These are phyloP conservation scores for Tragopan temminckii DNA, from an alignment of 2,797 vertebrate genomes.

Conservation along the genomic window DNA sequence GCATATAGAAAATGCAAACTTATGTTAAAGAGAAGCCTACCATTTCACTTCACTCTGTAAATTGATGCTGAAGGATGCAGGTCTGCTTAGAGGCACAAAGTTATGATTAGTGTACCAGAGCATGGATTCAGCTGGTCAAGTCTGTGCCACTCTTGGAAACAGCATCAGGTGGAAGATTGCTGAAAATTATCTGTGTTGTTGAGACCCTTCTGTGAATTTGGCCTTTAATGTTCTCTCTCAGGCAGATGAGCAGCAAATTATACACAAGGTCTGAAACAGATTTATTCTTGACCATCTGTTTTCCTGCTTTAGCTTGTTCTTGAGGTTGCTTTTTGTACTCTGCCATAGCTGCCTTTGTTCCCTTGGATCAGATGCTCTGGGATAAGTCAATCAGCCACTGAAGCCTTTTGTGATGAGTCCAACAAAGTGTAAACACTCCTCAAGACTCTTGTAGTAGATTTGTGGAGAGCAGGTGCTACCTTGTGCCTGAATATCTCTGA, in stretches of 20 bases:
- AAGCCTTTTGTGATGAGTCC: not conserved
- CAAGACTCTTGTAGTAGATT: not conserved
- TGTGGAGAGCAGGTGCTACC: not conserved
- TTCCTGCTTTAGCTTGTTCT: slow-evolving; percentile 14
- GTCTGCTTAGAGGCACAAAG: not conserved
- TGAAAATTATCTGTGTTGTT: not conserved
- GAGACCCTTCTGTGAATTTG: not conserved
- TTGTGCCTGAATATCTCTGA: not conserved
- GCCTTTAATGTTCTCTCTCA: not conserved
- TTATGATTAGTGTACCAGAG: not conserved
- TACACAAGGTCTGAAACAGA: not conserved
- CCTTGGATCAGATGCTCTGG: not conserved
- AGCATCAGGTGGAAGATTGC: not conserved
- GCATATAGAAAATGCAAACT: not conserved
- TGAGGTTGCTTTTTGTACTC: not conserved
- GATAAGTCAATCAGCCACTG: not conserved
- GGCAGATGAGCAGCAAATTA: not conserved
- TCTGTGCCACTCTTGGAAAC: not conserved
- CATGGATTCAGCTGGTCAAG: not conserved
- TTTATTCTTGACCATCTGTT: not conserved
- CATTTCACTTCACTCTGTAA: not conserved
- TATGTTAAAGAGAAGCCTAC: not conserved
- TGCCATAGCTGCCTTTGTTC: not conserved
- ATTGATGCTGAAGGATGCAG: not conserved
- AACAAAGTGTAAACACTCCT: not conserved